phyloP scores from a whole-genome alignment of 2,797 vertebrate genomes.

The Ciconia nigra region DNA sequence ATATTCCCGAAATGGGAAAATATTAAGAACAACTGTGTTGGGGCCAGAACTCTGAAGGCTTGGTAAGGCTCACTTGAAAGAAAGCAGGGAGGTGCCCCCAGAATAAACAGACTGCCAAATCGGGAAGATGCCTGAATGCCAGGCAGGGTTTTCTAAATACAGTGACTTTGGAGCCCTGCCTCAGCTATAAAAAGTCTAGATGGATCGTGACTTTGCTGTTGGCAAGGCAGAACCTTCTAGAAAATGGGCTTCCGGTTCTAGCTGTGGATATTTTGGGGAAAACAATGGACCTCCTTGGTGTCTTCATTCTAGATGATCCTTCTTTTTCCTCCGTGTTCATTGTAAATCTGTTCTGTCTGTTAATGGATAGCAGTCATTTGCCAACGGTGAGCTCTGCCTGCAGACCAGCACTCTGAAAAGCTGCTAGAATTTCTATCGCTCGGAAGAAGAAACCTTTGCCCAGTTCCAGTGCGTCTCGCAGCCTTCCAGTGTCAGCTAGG shows the following conservation, averaged over 20 bases:
- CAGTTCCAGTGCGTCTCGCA: background rate
- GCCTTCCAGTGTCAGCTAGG: background rate
- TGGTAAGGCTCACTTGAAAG: background rate
- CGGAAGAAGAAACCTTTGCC: background rate
- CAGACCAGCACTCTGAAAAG: background rate
- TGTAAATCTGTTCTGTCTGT: background rate
- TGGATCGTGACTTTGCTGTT: background rate
- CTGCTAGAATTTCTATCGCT: background rate
- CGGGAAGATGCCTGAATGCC: background rate
- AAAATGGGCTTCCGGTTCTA: background rate
- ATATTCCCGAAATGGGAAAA: background rate
- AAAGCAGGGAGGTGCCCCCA: background rate
- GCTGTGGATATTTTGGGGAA: background rate
- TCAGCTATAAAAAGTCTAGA: background rate
- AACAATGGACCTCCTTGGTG: background rate
- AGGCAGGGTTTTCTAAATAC: background rate
- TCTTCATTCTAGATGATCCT: background rate
- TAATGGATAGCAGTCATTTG: background rate
- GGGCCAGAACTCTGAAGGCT: background rate
- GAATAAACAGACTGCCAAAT: background rate
- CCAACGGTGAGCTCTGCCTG: background rate
- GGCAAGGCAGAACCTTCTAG: background rate
- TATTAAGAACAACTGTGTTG: background rate
- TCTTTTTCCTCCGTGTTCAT: background rate
- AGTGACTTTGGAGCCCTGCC: background rate